Conservation (phyloP, 1,140 invertebrate species). For the Mercenaria mercenaria region DNA sequence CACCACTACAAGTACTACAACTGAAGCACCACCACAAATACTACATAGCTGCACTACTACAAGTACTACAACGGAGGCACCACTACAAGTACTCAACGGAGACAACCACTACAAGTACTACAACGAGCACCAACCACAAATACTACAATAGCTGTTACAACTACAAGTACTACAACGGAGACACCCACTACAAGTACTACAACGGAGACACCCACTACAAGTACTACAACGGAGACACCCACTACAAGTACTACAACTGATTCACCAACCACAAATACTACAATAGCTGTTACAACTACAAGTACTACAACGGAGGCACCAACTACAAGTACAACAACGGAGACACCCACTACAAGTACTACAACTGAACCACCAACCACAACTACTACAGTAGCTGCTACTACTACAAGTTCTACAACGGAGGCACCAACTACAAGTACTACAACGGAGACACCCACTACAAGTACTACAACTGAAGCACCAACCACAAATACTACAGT, state of each 20-base stretch:
- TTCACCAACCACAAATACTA: neutral
- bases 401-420: neutral
- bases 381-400: neutral
- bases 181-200: constrained; percentile 1
- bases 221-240: neutral
- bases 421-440: neutral
- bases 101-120: neutral
- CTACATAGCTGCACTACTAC: neutral
- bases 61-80: neutral
- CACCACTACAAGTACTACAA: neutral
- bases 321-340: neutral
- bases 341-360: neutral
- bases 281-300: neutral
- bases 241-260: constrained; percentile 5
- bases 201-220: neutral
- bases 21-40: neutral
- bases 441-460: constrained; percentile 34
- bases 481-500: neutral
- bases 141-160: neutral
- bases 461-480: neutral
- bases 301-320: neutral
- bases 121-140: neutral
- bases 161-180: neutral
- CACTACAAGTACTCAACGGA: neutral
- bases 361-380: no score